Evolutionary conservation across 2,888 invertebrate genomes (phyloP).

Genomic region (Folsomia candida): DNA sequence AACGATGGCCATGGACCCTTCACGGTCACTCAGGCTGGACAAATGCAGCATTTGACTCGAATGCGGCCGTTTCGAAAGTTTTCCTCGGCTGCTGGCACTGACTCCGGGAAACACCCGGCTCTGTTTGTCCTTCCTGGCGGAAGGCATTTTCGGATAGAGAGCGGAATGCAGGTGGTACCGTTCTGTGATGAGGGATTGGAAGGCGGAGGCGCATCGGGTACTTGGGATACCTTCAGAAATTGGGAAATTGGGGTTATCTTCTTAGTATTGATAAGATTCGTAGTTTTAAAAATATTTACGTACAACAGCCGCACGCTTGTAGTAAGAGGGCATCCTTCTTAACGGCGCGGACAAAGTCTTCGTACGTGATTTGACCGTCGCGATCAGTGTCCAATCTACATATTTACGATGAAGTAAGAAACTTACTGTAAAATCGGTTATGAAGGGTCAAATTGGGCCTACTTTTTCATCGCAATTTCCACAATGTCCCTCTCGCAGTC

Average conservation of each 20-base stretch:
- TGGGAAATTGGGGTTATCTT: too few species aligned
- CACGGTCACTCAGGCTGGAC: neutral
- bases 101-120: neutral
- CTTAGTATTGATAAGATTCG: too few species aligned
- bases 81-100: neutral
- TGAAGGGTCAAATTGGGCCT: neutral
- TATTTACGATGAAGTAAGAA: neutral
- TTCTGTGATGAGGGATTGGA: neutral
- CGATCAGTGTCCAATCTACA: constrained; percentile 2
- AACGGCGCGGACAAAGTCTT: constrained; percentile 20
- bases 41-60: too few species aligned
- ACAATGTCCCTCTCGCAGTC: constrained; percentile 46
- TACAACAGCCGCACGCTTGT: neutral
- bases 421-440: too few species aligned
- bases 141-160: neutral
- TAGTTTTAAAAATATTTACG: neutral
- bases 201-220: neutral
- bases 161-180: neutral
- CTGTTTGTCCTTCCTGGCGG: neutral
- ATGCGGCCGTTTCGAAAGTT: too few species aligned
- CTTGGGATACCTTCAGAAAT: neutral
- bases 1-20: neutral
- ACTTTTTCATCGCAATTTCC: constrained; percentile 41
- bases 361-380: constrained; percentile 24
- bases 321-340: constrained; percentile 21